phyloP scores from a whole-genome alignment of 1,140 invertebrate genomes.

The Asbolus verrucosus region DNA sequence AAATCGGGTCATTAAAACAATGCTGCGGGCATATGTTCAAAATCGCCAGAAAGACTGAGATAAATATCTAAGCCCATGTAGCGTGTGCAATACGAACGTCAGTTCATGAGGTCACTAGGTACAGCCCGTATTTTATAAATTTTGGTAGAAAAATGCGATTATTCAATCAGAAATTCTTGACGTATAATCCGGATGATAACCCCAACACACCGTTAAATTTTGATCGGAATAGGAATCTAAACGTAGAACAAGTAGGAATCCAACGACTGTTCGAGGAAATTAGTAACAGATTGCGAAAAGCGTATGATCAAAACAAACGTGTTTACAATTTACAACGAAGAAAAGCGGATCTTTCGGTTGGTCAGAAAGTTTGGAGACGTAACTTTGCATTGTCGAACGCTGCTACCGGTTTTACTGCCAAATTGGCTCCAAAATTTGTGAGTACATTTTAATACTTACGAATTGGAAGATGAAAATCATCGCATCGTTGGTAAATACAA shows the following conservation, averaged over 20 bases:
- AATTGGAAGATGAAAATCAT: conserved; percentile 20
- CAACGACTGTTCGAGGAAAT: not conserved
- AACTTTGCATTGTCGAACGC: conserved; percentile 9
- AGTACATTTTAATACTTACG: conserved; percentile 4
- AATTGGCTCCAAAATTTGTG: conserved; percentile 34
- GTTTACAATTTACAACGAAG: too few relatives aligned
- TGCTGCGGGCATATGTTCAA: conserved; percentile 48
- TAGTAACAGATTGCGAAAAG: not conserved
- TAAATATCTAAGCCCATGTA: conserved; percentile 34
- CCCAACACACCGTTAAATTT: not conserved
- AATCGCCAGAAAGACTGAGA: conserved; percentile 50
- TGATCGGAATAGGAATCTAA: not conserved
- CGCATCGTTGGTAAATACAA: too few relatives aligned
- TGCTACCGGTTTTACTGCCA: conserved; percentile 26
- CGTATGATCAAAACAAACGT: not conserved
- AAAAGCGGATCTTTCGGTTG: too few relatives aligned
- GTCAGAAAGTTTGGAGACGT: conserved; percentile 16
- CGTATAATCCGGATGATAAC: not conserved
- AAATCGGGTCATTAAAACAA: conserved; percentile 54
- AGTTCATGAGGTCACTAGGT: conserved; percentile 45
- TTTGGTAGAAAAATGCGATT: conserved; percentile 54
- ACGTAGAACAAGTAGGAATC: not conserved
- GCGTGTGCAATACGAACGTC: conserved; percentile 48
- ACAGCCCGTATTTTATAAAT: conserved; percentile 55
- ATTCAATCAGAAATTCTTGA: too few relatives aligned